These are phyloP conservation scores for Magallana angulata DNA, from an alignment of 1,140 invertebrate species.

Conservation along the genomic window DNA sequence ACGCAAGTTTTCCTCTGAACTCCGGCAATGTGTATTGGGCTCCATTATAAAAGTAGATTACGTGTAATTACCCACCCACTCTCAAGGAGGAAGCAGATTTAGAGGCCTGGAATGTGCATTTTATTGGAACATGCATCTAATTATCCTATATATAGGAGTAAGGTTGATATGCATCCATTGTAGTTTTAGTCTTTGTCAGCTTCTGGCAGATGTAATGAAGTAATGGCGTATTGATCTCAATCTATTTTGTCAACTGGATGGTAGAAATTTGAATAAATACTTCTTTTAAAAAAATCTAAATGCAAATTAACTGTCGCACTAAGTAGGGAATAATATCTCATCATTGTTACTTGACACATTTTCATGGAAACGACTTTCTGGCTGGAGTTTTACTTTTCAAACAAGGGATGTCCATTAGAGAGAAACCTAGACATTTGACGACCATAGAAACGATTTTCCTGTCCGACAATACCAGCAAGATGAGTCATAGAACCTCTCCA, in stretches of 20 bases:
- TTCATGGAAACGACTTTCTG: not conserved
- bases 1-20: constrained; percentile 8
- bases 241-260: constrained; percentile 1
- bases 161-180: not conserved
- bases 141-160: not conserved
- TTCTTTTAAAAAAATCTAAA: not conserved
- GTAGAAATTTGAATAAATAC: constrained; percentile 11
- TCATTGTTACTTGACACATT: not conserved
- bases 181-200: constrained; percentile 1
- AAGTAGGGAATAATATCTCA: constrained; percentile 3
- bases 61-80: constrained; percentile 9
- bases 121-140: constrained; percentile 16
- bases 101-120: constrained; percentile 26
- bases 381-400: not conserved
- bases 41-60: constrained; percentile 24
- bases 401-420: constrained; percentile 19
- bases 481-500: not conserved
- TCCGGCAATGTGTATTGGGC: not conserved
- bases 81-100: constrained; percentile 4
- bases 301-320: not conserved
- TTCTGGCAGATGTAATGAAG: constrained; percentile 9
- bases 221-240: constrained; percentile 1
- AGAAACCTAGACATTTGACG: not conserved
- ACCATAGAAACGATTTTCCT: not conserved
- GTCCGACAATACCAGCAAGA: not conserved